Evolutionary conservation across 2,113 vertebrate genomes (phyloP).

Genomic region (Hemibagrus wyckioides): DNA sequence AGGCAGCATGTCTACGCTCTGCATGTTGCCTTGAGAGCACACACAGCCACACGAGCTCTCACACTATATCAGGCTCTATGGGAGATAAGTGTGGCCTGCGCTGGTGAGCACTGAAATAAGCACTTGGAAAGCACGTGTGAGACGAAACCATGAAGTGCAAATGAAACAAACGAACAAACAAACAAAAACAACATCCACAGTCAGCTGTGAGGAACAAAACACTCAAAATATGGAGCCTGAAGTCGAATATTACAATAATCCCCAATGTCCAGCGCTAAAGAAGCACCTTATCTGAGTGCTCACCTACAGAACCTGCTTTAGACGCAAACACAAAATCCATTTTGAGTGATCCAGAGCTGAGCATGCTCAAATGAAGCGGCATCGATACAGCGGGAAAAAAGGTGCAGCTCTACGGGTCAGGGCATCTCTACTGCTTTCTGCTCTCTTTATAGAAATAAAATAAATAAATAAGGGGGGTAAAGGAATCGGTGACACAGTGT

Average conservation of each 20-base stretch:
- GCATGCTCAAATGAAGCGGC: conserved; percentile 26
- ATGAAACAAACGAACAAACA: not conserved
- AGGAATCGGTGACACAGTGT: conserved; percentile 27
- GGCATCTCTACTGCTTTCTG: conserved; percentile 4
- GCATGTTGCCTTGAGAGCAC: conserved; percentile 11
- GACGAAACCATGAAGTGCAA: not conserved
- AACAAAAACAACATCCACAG: not conserved
- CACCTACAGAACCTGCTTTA: not conserved
- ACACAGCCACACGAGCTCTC: conserved; percentile 37
- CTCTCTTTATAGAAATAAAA: not conserved
- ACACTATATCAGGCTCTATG: conserved; percentile 17
- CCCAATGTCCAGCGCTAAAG: not conserved
- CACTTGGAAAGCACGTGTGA: conserved; percentile 9
- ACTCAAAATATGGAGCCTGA: not conserved
- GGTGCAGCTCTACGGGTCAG: not conserved
- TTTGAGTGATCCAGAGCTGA: not conserved
- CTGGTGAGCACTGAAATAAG: conserved; percentile 19
- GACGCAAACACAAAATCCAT: not conserved
- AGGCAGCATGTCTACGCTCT: conserved; percentile 32
- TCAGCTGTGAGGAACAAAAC: not conserved
- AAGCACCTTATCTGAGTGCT: not conserved
- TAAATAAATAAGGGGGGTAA: not conserved
- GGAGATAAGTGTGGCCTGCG: conserved; percentile 22
- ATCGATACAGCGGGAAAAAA: not conserved
- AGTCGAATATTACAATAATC: not conserved